Base-by-base conservation (phyloP, 2,888 invertebrate genomes). In the Allolobophora icterica region DNA sequence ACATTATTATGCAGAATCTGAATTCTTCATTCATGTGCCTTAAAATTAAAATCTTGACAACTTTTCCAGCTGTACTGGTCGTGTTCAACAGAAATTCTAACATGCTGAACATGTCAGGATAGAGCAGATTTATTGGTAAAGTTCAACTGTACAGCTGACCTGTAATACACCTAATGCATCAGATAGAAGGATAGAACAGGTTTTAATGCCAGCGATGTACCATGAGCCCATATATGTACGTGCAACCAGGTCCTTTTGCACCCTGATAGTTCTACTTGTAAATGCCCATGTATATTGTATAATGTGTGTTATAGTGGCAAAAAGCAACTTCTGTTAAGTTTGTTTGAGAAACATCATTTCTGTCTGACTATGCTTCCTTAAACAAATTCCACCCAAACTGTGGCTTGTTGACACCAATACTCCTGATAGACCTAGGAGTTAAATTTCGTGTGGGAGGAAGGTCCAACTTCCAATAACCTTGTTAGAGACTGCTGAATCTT, bases 351-450 rank as follows among this genome's bases (percentile, higher is more conserved):
- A 8, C 52, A 52, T 52, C 3, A 52, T 52, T 52, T 52, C 52
- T 52, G 21, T 24, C 24, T 1, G 13, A 42, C 13, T 42, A 11
- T 38, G 52, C 52, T 52, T 52, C 52, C 52, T 71, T 71, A 71
- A 71, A n/a, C 71, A 71, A 71, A n/a, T n/a, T n/a, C 71, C 71
- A 71, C 8, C 71, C 71, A n/a, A 30, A 71, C 30, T n/a, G 30
- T n/a, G 30, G n/a, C 30, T n/a, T 52, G 52, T 52, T 71, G 11
- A 71, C n/a, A n/a, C 71, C 30, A 71, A 11, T 71, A 13, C 30
- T 71, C 71, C n/a, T n/a, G n/a, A 71, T 71, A 71, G 30, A 71
- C 71, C 71, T n/a, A 71, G 71, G n/a, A 71, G n/a, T 71, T n/a
- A n/a, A 71, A 71, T 71, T 71, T 71, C n/a, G 30, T n/a, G 5